Base-by-base conservation (phyloP, 2,888 invertebrate species). In the Catocala sponsa region DNA sequence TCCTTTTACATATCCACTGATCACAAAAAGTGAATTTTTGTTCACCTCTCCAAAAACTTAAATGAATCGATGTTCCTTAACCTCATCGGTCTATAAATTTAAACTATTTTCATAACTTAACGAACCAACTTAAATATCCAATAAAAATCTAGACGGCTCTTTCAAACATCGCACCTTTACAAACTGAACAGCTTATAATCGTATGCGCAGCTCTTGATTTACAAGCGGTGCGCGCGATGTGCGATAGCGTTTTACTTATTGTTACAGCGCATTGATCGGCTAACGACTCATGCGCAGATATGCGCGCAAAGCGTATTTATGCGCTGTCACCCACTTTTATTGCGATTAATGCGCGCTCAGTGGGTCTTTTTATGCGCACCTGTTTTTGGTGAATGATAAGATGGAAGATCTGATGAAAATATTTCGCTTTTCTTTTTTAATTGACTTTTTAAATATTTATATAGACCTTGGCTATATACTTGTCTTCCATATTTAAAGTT, bases 181-280 rank as follows among this genome's bases (percentile, higher is more conserved):
- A 15, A 1, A 58, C 41, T 69, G 80, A 46, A 66, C 65, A 65
- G 41, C 13, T 52, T 66, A 43, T 78, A 80, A 80, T 73, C 71
- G 74, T 80, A 81, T 82, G 82, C 85, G 80, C 78, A 70, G 63
- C 64, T 71, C 78, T 85, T 88, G 90, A 90, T 89, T 90, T 89
- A 90, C 79, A 79, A 79, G 78, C 83, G 81, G 82, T 78, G 77
- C 74, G 68, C 55, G 49, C 84, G 89, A 89, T 90, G 81, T 68
- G 62, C 81, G 90, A 90, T 90, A 90, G 80, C 84, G 80, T 80
- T 82, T 87, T 90, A 90, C 87, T 90, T 90, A 91, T 89, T 90
- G 90, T 90, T 85, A 82, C 86, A 84, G 82, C 69, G 76, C 68
- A 76, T 81, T 83, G 88, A 89, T 89, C 87, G 82, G 79, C 82